These are phyloP conservation scores for Siniperca chuatsi DNA, from an alignment of 2,113 vertebrate genomes.

Conservation along the genomic window DNA sequence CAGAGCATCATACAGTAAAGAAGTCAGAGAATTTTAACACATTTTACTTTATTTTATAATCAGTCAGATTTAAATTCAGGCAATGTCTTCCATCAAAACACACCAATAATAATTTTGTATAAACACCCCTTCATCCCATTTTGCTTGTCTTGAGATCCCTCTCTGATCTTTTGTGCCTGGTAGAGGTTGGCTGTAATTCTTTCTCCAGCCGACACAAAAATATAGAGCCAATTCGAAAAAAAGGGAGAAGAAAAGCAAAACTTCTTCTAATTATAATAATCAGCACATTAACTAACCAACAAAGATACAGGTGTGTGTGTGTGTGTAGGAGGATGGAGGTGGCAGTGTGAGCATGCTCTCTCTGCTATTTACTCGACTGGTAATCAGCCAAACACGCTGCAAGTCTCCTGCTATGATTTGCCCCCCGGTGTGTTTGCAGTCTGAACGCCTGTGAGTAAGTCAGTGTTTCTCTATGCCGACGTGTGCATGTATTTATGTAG, in stretches of 20 bases:
- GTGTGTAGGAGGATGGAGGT: conserved; percentile 64
- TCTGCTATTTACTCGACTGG: conserved; percentile 76
- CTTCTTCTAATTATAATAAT: conserved; percentile 56
- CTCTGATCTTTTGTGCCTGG: neutral
- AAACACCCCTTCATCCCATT: neutral
- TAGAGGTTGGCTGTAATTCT: conserved; percentile 2
- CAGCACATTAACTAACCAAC: conserved; percentile 54
- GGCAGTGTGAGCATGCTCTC: conserved; percentile 68
- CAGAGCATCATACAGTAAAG: neutral
- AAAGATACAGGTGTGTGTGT: conserved; percentile 53
- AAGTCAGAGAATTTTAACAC: neutral
- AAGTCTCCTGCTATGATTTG: conserved; percentile 76
- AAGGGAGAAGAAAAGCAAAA: conserved; percentile 10
- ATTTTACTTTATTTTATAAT: neutral
- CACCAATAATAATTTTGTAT: neutral
- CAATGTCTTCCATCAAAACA: neutral
- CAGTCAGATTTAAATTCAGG: neutral
- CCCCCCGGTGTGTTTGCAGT: conserved; percentile 76
- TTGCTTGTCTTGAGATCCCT: neutral
- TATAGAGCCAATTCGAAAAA: conserved; percentile 4
- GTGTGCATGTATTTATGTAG: conserved; percentile 66
- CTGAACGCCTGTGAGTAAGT: conserved; percentile 73
- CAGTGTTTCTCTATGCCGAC: conserved; percentile 53
- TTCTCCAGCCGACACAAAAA: neutral
- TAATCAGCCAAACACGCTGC: conserved; percentile 80